Percentiles rank a stretch among this genome's conserved stretches.
phyloP scores from a whole-genome alignment of 1,140 invertebrate genomes.

The Cotesia typhae region DNA sequence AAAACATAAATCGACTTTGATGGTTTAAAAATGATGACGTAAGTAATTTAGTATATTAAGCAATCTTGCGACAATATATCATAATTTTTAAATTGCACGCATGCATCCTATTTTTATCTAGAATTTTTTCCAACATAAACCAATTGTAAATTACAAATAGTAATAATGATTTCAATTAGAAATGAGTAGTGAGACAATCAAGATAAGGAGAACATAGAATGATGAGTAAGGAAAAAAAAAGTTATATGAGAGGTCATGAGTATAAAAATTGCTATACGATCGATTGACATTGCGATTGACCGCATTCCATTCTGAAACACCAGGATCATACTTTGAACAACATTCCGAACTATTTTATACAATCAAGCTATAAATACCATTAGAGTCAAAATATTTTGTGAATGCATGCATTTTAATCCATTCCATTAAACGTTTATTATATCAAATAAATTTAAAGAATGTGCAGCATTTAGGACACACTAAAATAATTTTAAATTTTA shows the following conservation, averaged over 20 bases:
- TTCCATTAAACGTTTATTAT: neutral
- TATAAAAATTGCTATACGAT: constrained; percentile 28
- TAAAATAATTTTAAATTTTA: too few species aligned
- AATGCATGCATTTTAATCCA: constrained; percentile 6
- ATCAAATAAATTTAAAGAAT: neutral
- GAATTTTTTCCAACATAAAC: neutral
- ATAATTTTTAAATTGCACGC: neutral
- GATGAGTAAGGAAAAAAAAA: neutral
- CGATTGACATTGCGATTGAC: constrained; percentile 31
- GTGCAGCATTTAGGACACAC: too few species aligned
- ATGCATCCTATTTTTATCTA: neutral
- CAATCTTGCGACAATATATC: too few species aligned
- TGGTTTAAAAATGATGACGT: too few species aligned
- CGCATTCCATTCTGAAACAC: constrained; percentile 25
- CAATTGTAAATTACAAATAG: too few species aligned
- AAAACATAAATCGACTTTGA: too few species aligned
- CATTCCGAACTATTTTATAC: constrained; percentile 14
- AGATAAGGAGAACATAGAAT: neutral
- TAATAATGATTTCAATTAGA: neutral
- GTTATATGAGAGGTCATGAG: constrained; percentile 24
- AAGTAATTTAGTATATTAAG: too few species aligned
- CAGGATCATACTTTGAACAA: constrained; percentile 11
- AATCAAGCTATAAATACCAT: constrained; percentile 15
- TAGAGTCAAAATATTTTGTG: neutral
- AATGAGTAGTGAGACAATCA: neutral